Percentiles rank a stretch among this genome's conserved stretches.
These are phyloP conservation scores for Agriotes lineatus DNA, from an alignment of 2,888 invertebrate genomes.

Conservation along the genomic window DNA sequence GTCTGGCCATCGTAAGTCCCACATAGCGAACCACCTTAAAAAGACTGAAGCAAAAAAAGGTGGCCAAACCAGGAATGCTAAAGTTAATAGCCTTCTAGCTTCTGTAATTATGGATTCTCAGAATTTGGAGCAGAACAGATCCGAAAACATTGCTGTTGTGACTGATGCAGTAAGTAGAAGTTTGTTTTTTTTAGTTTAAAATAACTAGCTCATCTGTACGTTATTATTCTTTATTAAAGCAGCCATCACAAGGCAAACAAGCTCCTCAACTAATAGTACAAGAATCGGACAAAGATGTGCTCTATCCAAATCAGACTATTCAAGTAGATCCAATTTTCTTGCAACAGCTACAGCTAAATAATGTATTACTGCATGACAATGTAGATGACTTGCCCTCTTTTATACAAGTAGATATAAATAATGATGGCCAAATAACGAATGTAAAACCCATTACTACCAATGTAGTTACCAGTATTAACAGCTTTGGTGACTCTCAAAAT, in stretches of 20 bases:
- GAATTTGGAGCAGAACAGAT: background rate
- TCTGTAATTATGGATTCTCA: slow-evolving; percentile 46
- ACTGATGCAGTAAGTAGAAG: slow-evolving; percentile 2
- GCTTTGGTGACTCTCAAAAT: background rate
- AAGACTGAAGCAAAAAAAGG: slow-evolving; percentile 45
- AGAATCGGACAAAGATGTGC: slow-evolving; percentile 14
- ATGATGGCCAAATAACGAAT: slow-evolving; percentile 30
- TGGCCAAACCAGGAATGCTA: slow-evolving; percentile 33
- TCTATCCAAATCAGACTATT: slow-evolving; percentile 33
- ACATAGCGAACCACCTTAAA: slow-evolving; percentile 69
- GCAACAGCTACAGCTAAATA: slow-evolving; percentile 47
- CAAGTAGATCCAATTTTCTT: slow-evolving; percentile 48
- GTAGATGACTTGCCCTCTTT: slow-evolving; percentile 26
- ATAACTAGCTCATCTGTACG: background rate
- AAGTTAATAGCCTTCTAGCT: slow-evolving; percentile 50
- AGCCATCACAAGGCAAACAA: background rate
- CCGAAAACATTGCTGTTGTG: background rate
- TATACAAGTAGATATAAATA: slow-evolving; percentile 37
- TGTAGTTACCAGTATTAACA: slow-evolving; percentile 12
- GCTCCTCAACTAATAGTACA: slow-evolving; percentile 6
- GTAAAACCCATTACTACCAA: slow-evolving; percentile 18
- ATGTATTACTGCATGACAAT: slow-evolving; percentile 44
- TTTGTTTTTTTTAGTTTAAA: too few species aligned
- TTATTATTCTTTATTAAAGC: background rate
- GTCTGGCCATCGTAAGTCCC: slow-evolving; percentile 75